Conservation (phyloP, 2,888 invertebrate genomes). For the Stratiomys singularior region DNA sequence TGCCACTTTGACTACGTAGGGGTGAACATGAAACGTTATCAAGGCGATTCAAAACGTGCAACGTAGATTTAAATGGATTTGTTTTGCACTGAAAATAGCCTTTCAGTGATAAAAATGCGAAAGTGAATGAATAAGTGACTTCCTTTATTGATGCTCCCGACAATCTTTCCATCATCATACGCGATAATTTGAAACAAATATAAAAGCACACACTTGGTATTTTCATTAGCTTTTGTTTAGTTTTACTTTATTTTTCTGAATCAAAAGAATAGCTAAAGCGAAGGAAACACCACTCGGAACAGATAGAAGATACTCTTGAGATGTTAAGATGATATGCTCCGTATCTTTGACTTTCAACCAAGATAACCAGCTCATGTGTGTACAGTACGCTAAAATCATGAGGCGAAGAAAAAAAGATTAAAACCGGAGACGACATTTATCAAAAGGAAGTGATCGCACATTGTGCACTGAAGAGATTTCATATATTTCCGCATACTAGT, state of each 20-base stretch:
- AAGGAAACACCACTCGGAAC: neutral
- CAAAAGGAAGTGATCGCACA: slow-evolving; percentile 9
- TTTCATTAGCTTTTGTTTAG: neutral
- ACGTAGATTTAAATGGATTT: neutral
- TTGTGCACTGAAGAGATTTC: neutral
- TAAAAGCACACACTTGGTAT: neutral
- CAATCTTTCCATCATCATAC: neutral
- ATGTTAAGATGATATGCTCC: neutral
- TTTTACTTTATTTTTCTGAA: too few species aligned
- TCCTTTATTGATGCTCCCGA: neutral
- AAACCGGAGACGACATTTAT: neutral
- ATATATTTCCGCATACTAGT: slow-evolving; percentile 15
- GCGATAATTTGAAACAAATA: neutral
- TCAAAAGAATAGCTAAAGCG: neutral
- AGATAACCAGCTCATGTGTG: neutral
- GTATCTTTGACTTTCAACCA: neutral
- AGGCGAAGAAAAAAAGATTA: neutral
- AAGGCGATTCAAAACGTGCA: neutral
- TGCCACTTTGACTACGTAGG: neutral
- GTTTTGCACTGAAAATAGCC: neutral
- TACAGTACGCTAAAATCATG: too few species aligned
- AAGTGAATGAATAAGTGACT: too few species aligned
- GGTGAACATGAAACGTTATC: neutral
- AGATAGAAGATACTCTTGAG: neutral
- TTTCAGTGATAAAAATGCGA: too few species aligned